phyloP scores from a whole-genome alignment of 2,888 invertebrate genomes.

The Hermaeophaga mercurialis region DNA sequence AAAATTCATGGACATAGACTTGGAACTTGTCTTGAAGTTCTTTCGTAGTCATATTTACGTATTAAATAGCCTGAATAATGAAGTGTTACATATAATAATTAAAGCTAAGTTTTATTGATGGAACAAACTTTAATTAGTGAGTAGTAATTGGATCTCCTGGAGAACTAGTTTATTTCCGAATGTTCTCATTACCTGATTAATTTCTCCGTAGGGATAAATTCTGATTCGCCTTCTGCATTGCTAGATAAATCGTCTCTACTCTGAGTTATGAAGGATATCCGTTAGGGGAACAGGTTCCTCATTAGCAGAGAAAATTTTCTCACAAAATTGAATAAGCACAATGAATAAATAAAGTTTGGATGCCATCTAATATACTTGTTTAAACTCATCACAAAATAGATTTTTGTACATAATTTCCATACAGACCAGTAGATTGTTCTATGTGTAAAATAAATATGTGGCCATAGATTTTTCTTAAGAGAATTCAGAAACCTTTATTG shows the following conservation, averaged over 20 bases:
- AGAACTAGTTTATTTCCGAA: slow-evolving; percentile 10
- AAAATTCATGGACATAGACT: no score
- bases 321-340: neutral
- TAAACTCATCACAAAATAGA: no score
- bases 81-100: slow-evolving; percentile 1
- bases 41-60: no score
- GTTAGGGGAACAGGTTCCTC: neutral
- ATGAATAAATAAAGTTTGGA: no score
- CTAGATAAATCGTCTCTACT: neutral
- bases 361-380: no score
- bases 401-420: no score
- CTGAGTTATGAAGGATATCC: neutral
- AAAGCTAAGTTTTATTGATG: slow-evolving; percentile 2
- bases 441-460: no score
- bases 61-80: no score
- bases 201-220: slow-evolving; percentile 11
- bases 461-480: no score
- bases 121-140: slow-evolving; percentile 10
- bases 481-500: no score
- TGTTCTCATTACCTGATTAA: slow-evolving; percentile 16
- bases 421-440: no score
- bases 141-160: slow-evolving; percentile 9
- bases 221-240: neutral
- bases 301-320: neutral
- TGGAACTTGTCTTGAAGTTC: no score